A percentile compares a stretch with the other conserved stretches of the same genome.
Conservation (phyloP, 2,113 vertebrate species). For the Gopherus evgoodei region DNA sequence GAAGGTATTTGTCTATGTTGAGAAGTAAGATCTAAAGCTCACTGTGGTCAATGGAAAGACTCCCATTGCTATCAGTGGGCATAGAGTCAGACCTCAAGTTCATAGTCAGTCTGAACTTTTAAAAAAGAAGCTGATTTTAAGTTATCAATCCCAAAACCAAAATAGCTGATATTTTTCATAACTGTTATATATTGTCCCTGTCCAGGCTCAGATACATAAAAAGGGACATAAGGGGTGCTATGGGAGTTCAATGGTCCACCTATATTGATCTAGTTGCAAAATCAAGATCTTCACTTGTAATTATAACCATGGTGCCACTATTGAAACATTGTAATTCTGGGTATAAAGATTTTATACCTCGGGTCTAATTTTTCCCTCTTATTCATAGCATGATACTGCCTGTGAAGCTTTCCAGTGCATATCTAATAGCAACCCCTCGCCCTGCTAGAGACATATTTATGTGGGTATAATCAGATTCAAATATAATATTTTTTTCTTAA, state of each 20-base stretch:
- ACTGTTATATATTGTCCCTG: neutral
- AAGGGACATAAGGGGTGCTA: neutral
- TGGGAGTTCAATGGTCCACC: neutral
- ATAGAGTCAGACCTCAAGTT: neutral
- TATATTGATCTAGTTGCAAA: neutral
- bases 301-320: neutral
- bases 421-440: neutral
- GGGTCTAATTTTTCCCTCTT: neutral
- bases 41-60: neutral
- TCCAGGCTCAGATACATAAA: neutral
- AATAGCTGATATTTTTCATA: fast-evolving
- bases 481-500: neutral
- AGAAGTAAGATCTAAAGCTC: neutral
- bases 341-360: neutral
- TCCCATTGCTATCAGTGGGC: neutral
- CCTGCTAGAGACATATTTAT: neutral
- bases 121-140: neutral
- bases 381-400: neutral
- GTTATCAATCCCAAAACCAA: neutral
- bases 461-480: fast-evolving
- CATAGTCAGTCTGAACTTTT: neutral
- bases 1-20: neutral
- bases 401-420: neutral
- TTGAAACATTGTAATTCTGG: neutral
- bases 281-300: neutral